These are phyloP conservation scores for Eupithecia exiguata DNA, from an alignment of 2,888 invertebrate genomes.

Conservation along the genomic window DNA sequence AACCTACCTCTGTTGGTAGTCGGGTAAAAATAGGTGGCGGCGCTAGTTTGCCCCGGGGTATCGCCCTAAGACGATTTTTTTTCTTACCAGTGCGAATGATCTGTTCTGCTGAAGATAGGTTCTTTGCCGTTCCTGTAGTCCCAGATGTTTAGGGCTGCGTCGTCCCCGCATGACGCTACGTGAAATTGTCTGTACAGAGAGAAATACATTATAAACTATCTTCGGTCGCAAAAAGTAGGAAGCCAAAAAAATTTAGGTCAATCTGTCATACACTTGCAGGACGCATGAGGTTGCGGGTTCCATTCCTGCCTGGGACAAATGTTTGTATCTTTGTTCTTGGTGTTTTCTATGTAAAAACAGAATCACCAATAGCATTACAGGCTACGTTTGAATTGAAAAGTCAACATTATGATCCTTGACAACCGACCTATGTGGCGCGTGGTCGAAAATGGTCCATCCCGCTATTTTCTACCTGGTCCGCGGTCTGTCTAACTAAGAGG, in stretches of 20 bases:
- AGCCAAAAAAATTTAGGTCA: not conserved
- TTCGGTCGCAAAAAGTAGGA: not conserved
- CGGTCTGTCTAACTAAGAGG: no score
- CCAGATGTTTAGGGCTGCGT: constrained; percentile 98
- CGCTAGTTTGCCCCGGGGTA: no score
- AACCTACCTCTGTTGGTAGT: no score
- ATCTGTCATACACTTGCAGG: not conserved
- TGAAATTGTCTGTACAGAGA: constrained; percentile 88
- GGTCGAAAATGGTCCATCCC: no score
- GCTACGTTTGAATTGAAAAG: no score
- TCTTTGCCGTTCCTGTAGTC: constrained; percentile 93
- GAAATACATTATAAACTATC: not conserved
- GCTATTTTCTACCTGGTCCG: no score
- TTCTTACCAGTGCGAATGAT: constrained; percentile 92
- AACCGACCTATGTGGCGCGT: no score
- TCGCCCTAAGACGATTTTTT: no score
- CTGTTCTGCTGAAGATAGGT: constrained; percentile 91
- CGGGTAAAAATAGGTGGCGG: no score
- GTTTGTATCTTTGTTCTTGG: not conserved
- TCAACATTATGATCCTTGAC: no score
- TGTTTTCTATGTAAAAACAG: no score
- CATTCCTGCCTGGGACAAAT: not conserved
- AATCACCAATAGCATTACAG: no score
- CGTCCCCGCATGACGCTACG: constrained; percentile 97
- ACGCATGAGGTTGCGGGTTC: not conserved